A percentile compares a stretch with the other conserved stretches of the same genome.
These are phyloP conservation scores for Zaprionus vittiger DNA, from an alignment of 1,140 invertebrate species.

Conservation along the genomic window DNA sequence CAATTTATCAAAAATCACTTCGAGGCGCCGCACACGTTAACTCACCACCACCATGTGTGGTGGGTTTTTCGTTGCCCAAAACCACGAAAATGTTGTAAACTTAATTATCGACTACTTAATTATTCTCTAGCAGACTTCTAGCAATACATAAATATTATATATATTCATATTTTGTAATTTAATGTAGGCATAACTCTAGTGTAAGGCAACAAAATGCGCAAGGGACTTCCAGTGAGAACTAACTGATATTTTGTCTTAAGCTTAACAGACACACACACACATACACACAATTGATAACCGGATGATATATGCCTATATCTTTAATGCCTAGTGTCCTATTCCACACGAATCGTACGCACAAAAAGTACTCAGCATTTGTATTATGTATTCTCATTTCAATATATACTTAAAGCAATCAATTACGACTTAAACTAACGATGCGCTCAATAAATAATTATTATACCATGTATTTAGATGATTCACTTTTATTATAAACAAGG, in stretches of 20 bases:
- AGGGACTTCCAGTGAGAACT: constrained; percentile 78
- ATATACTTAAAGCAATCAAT: constrained; percentile 77
- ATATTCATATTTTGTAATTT: constrained; percentile 18
- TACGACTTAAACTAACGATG: constrained; percentile 61
- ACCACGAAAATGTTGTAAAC: constrained; percentile 64
- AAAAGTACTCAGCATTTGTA: constrained; percentile 60
- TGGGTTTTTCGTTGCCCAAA: constrained; percentile 7
- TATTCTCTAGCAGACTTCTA: constrained; percentile 53
- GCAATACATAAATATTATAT: constrained; percentile 5
- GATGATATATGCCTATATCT: not conserved
- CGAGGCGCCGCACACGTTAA: constrained; percentile 20
- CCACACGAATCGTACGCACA: constrained; percentile 34
- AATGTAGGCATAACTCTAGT: not conserved
- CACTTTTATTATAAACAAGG: not conserved
- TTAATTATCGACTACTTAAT: constrained; percentile 75
- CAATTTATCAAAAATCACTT: constrained; percentile 70
- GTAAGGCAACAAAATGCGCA: constrained; percentile 67
- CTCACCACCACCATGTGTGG: not conserved
- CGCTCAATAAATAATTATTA: constrained; percentile 71
- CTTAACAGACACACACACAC: not conserved
- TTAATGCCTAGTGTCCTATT: constrained; percentile 10
- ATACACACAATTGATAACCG: not conserved
- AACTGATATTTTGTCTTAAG: constrained; percentile 62
- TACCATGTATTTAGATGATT: constrained; percentile 10
- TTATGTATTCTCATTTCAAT: constrained; percentile 45